Conservation (phyloP, 1,140 invertebrate species). For the Aphaenogaster rudis region DNA sequence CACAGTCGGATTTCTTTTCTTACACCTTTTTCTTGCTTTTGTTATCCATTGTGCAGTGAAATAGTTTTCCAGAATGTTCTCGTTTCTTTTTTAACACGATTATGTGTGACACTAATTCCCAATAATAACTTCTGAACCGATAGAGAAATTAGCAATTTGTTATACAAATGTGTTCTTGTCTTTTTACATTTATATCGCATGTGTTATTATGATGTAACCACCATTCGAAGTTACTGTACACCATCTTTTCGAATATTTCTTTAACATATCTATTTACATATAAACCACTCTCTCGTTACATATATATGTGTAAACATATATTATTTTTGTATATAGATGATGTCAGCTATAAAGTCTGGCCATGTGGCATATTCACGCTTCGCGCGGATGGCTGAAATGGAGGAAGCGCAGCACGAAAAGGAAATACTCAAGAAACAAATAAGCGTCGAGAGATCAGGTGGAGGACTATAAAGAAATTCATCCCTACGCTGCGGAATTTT, state of each 20-base stretch:
- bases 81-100: neutral
- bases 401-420: constrained; percentile 93
- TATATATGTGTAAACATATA: neutral
- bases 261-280: neutral
- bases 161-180: neutral
- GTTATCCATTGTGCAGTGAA: constrained; percentile 51
- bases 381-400: constrained; percentile 96
- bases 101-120: neutral
- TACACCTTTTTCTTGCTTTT: constrained; percentile 40
- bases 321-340: constrained; percentile 91
- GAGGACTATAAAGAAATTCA: constrained; percentile 91
- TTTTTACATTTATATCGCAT: constrained; percentile 9
- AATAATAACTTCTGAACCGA: neutral
- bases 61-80: neutral
- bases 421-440: constrained; percentile 93
- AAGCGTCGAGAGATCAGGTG: constrained; percentile 96
- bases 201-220: neutral
- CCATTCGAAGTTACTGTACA: neutral
- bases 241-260: neutral
- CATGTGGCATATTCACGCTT: constrained; percentile 96
- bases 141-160: constrained; percentile 12
- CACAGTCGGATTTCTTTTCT: constrained; percentile 51
- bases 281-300: neutral
- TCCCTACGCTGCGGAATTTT: constrained; percentile 21
- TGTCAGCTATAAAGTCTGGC: constrained; percentile 98